Evolutionary conservation across 2,797 vertebrate genomes (phyloP), one percentile per base, ranked within the genome.

Genomic region (Platyrinchus mystaceus): DNA sequence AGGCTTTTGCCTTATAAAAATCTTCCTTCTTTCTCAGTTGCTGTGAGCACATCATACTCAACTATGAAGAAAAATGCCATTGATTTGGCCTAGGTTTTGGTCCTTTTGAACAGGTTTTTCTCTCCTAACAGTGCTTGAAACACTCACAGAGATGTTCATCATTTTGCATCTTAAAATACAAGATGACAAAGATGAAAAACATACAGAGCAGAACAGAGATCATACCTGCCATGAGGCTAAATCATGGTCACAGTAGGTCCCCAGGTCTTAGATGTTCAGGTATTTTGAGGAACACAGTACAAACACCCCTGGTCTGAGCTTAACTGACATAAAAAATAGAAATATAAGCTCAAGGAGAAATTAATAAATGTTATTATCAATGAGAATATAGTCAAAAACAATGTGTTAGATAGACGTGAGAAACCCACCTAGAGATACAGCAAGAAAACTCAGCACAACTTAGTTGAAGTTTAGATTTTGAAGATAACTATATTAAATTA

Each of bases 221-320:
- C 16, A 71, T 7, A 39, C 3, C 5, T 41, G 6, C 1, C 9
- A 14, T 58, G 30, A 47, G 12, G 8, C 14, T 60, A 9, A 34
- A 19, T 34, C 2, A 3, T 11, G 13, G 22, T 7, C 8, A 20
- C 0, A 0, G 3, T 17, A 23, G 5, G 12, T 36, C 6, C 8
- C 2, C 5, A 58, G 14, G 21, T 12, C 34, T 62, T 50, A 26
- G 13, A 52, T 21, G 30, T 55, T 12, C 20, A 66, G 4, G 4
- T 62, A 2, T 26, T 22, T 13, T 0, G 0, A 59, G 22, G 17
- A 87, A 8, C 5, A 58, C 5, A 12, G 3, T 7, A 26, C 7
- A 74, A 24, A 28, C 2, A 63, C 2, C 1, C 0, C 58, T 46
- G 15, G 7, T 17, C 18, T 50, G 27, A 6, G 8, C 8, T 87